Base-by-base conservation (phyloP, 2,888 invertebrate genomes). In the Dolomedes plantarius region DNA sequence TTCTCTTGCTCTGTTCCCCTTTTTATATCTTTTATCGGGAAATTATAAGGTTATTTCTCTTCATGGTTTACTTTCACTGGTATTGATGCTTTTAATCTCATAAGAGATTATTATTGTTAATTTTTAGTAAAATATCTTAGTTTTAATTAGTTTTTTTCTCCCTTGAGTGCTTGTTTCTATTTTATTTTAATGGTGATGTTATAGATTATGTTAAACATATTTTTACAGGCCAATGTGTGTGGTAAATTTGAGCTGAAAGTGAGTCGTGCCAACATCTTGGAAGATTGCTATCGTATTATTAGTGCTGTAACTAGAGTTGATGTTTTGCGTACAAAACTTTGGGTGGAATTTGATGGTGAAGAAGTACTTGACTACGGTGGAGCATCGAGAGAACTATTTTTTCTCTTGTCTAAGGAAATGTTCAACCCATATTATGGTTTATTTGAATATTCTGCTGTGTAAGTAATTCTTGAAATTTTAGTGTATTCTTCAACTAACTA, bases 351-450 rank as follows among this genome's bases (percentile, higher is more conserved):
- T 92, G 98, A 98, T 91, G 97, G 97, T 1, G 99, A 99, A 93
- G 96, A 97, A 62, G 98, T 98, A 19, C 92, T 95, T 92, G 99
- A 99, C 92, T 99, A 99, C 92, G 98, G 98, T 79, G 98, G 98
- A 19, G 93, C 98, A 75, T 97, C 98, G 0, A 94, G 99, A 87
- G 99, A 99, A 92, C 99, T 98, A 98, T 99, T 99, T 93, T 99
- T 98, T 93, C 94, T 99, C 31, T 93, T 99, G 13, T 99, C 98
- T 0, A 98, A 98, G 92, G 99, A 99, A 93, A 98, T 99, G 98
- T 99, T 99, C 93, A 99, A 99, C 93, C 99, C 99, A 0, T 99
- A 99, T 92, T 99, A 99, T 92, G 99, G 99, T 0, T 94, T 99
- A 77, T 99, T 99, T 93, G 99, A 99, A 92, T 99, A 99, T 93